Percentiles rank a stretch among this genome's conserved stretches.
These are phyloP conservation scores for Chrosomus eos DNA, from an alignment of 2,797 vertebrate genomes.

Conservation along the genomic window DNA sequence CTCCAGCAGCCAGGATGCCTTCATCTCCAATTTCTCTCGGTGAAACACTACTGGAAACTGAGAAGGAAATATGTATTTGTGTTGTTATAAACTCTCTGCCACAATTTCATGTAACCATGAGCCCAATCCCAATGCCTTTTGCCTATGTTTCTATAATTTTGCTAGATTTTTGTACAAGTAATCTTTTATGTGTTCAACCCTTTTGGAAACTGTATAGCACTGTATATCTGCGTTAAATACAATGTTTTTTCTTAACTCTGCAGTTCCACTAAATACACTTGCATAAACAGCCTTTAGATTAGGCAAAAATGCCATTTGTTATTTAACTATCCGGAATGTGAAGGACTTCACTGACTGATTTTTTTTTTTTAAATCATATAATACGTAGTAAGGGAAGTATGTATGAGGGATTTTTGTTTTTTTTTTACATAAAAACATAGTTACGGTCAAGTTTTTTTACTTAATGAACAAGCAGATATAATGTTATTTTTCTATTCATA, in stretches of 20 bases:
- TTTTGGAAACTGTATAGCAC: constrained; percentile 43
- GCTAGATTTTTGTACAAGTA: constrained; percentile 31
- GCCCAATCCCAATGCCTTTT: constrained; percentile 43
- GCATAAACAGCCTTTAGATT: constrained; percentile 2
- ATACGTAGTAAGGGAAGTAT: constrained; percentile 61
- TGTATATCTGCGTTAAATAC: constrained; percentile 25
- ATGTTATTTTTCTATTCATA: constrained; percentile 1
- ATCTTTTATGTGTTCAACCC: not conserved
- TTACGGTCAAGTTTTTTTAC: not conserved
- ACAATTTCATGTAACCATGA: constrained; percentile 17
- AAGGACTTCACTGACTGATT: constrained; percentile 48
- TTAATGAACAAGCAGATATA: constrained; percentile 7
- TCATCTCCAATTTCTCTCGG: constrained; percentile 68
- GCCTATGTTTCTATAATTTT: constrained; percentile 42
- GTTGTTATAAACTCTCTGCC: constrained; percentile 25
- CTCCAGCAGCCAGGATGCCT: constrained; percentile 79
- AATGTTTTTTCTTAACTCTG: not conserved
- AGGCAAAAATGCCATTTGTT: constrained; percentile 59
- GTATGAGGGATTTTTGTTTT: constrained; percentile 68
- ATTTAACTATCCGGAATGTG: constrained; percentile 64
- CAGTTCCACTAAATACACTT: not conserved
- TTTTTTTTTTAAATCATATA: constrained; percentile 21
- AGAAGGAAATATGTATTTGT: not conserved
- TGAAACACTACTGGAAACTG: not conserved
- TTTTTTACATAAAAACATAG: constrained; percentile 29